Evolutionary conservation across 2,797 vertebrate genomes (phyloP).

Genomic region (Crocodylus rhombifer): DNA sequence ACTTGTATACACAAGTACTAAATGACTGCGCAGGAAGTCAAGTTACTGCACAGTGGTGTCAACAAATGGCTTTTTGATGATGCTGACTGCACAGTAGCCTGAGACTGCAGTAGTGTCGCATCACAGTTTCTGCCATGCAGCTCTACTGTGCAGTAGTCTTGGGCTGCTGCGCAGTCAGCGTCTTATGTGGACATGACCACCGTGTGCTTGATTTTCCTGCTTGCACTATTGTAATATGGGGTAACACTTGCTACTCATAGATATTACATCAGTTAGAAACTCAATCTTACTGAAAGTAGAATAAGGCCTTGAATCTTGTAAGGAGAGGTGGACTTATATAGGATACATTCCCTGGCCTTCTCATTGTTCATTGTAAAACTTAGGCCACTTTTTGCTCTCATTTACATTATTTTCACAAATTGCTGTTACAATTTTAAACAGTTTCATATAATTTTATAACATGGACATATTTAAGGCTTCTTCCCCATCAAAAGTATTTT

Average conservation of each 20-base stretch:
- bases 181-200: neutral
- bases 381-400: neutral
- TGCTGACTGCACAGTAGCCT: too few species aligned
- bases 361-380: neutral
- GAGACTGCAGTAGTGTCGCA: too few species aligned
- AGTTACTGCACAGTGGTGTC: too few species aligned
- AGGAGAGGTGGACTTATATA: fast-evolving
- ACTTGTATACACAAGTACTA: too few species aligned
- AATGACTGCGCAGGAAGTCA: too few species aligned
- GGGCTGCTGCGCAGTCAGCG: neutral
- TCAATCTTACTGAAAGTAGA: fast-evolving
- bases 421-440: neutral
- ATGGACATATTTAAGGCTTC: fast-evolving
- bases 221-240: neutral
- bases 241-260: neutral
- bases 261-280: neutral
- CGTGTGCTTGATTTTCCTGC: neutral
- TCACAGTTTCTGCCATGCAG: too few species aligned
- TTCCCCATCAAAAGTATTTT: neutral
- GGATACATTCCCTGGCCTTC: neutral
- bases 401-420: neutral
- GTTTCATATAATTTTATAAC: neutral
- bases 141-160: too few species aligned
- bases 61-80: too few species aligned
- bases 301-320: fast-evolving